Evolutionary conservation across 2,113 vertebrate species (phyloP), one percentile per base, ranked within the genome.

Genomic region (Xiphophorus couchianus): DNA sequence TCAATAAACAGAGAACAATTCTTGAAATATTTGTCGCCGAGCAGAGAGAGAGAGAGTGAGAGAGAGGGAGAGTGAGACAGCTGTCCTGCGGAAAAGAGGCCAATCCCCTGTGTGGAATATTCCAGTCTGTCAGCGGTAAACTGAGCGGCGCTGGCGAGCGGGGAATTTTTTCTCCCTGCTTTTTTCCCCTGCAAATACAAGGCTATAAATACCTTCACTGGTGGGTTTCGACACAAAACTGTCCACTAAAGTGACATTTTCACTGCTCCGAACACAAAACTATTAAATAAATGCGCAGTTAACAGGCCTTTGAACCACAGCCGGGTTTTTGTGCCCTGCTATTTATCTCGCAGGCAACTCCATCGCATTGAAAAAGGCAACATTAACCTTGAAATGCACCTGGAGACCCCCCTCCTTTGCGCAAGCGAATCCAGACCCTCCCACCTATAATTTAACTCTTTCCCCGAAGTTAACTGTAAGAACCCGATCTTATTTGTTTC

Each of bases 71-170:
- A 6, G 78, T 83, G 73, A 86, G 78, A 85, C 84, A 86, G 83
- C 76, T 88, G 86, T 88, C 90, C 84, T 37, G 77, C 61, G 54
- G 71, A 25, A 77, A 60, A 80, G 78, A 88, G 88, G 85, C 84
- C 90, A 84, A 29, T 90, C 90, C 84, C 80, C 77, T 83, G 76
- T 76, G 85, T 90, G 84, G 89, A 93, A 92, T 89, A 89, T 92
- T 90, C 90, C 90, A 88, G 87, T 78, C 69, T 88, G 87, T 86
- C 86, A 84, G 83, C 76, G 60, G 51, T 77, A 80, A 39, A 37
- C 76, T 75, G 70, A 77, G 67, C 51, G 78, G 89, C 27, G 67
- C 84, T 86, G 70, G 80, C 72, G 87, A 84, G 62, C 54, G 33
- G 69, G 76, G 73, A 74, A 51, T 27, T 10, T 65, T 35, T 60